Conservation (phyloP, 2,888 invertebrate genomes). For the Steinernema hermaphroditum region DNA sequence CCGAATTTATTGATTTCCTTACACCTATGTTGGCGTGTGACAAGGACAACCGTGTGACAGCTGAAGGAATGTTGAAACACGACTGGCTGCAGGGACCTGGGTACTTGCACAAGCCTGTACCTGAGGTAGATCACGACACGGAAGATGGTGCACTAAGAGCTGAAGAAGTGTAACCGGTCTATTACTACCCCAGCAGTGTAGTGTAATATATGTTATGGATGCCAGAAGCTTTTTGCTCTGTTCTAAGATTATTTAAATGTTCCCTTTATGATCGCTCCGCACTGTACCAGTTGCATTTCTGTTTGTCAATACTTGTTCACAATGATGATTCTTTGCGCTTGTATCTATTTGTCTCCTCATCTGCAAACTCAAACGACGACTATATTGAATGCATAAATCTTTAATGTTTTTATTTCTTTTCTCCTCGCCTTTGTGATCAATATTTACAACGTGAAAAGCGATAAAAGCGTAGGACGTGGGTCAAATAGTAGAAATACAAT, state of each 20-base stretch:
- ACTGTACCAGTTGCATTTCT: not conserved
- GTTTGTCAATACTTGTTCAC: no score
- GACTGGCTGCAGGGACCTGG: conserved; percentile 76
- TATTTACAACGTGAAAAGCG: not conserved
- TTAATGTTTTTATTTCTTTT: no score
- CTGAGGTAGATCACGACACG: not conserved
- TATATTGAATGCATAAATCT: no score
- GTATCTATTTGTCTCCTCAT: no score
- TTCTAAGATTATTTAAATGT: not conserved
- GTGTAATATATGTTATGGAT: no score
- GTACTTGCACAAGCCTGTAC: conserved; percentile 26
- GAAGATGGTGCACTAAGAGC: not conserved
- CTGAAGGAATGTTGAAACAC: conserved; percentile 89
- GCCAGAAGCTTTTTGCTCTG: no score
- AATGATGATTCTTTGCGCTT: no score
- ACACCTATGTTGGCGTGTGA: conserved; percentile 96
- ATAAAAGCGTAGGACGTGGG: no score
- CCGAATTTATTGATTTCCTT: conserved; percentile 88
- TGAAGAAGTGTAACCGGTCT: no score
- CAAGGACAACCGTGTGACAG: conserved; percentile 84
- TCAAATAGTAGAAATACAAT: not conserved
- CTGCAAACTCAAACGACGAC: no score
- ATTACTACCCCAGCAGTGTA: no score
- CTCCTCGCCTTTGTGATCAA: not conserved
- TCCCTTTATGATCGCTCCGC: not conserved